phyloP scores from a whole-genome alignment of 2,113 vertebrate genomes.

The Tetrax tetrax region DNA sequence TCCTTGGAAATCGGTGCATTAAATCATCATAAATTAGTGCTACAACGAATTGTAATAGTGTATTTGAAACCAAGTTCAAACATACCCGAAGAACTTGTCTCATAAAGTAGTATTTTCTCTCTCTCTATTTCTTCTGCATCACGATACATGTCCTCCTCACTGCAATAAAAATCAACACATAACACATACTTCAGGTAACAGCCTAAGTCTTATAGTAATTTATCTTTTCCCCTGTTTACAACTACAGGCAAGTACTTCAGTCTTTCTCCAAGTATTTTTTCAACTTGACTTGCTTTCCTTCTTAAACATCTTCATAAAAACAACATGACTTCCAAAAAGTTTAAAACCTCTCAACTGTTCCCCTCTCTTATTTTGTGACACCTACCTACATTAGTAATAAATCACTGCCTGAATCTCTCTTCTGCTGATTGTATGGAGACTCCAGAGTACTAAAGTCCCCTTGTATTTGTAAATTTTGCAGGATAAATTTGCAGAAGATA shows the following conservation, averaged over 20 bases:
- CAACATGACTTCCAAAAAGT: neutral
- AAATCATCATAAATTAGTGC: neutral
- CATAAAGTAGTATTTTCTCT: constrained; percentile 70
- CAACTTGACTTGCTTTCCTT: neutral
- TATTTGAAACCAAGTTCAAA: neutral
- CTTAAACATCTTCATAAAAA: neutral
- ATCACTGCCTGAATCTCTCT: neutral
- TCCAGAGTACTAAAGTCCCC: neutral
- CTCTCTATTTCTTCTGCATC: constrained; percentile 81
- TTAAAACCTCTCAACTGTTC: neutral
- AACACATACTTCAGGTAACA: neutral
- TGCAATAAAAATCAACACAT: constrained; percentile 63
- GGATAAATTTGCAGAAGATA: neutral
- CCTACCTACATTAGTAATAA: accelerated
- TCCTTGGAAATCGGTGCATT: neutral
- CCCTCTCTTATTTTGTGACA: neutral
- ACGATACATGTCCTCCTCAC: constrained; percentile 80
- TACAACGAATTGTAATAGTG: neutral
- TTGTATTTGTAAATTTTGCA: neutral
- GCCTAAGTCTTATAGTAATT: neutral
- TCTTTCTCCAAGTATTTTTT: neutral
- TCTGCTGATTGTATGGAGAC: neutral
- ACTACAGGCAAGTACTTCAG: neutral
- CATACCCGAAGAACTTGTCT: constrained; percentile 71
- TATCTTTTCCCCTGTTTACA: neutral